These are phyloP conservation scores for Cliona cf. orientalis DNA, from an alignment of 37 sponge, comb jelly and placozoan species.

Conservation along the genomic window DNA sequence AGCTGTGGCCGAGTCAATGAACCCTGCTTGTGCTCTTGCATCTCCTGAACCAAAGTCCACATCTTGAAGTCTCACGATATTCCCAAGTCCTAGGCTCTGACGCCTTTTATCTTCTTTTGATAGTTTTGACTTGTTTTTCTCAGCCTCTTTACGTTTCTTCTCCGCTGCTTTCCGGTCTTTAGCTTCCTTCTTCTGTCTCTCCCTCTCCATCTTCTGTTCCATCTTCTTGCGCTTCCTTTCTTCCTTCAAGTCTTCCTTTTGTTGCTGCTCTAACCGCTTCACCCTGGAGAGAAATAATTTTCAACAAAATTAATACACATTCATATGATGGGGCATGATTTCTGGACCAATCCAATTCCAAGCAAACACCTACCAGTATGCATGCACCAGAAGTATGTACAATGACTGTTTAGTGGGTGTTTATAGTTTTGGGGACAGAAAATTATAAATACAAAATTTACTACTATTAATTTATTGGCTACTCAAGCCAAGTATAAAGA, in stretches of 20 bases:
- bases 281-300: too few relatives aligned
- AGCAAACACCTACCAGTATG: too few relatives aligned
- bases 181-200: slow-evolving; percentile 24
- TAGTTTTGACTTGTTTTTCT: slow-evolving; percentile 24
- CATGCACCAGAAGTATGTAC: too few relatives aligned
- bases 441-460: neutral
- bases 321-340: too few relatives aligned
- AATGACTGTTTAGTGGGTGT: too few relatives aligned
- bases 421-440: too few relatives aligned
- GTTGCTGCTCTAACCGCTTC: slow-evolving; percentile 5
- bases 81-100: slow-evolving; percentile 17
- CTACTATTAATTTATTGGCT: neutral
- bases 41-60: neutral
- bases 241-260: slow-evolving; percentile 1
- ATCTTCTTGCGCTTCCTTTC: neutral
- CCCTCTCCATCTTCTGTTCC: slow-evolving; percentile 25
- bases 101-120: slow-evolving; percentile 24
- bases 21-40: slow-evolving; percentile 37
- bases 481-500: too few relatives aligned
- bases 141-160: neutral
- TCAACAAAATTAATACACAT: too few relatives aligned
- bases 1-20: slow-evolving; percentile 52
- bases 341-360: too few relatives aligned
- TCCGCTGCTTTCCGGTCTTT: slow-evolving; percentile 15
- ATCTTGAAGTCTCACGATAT: slow-evolving; percentile 31